Conservation (phyloP, 1,140 invertebrate species). For the Cotesia vestalis region DNA sequence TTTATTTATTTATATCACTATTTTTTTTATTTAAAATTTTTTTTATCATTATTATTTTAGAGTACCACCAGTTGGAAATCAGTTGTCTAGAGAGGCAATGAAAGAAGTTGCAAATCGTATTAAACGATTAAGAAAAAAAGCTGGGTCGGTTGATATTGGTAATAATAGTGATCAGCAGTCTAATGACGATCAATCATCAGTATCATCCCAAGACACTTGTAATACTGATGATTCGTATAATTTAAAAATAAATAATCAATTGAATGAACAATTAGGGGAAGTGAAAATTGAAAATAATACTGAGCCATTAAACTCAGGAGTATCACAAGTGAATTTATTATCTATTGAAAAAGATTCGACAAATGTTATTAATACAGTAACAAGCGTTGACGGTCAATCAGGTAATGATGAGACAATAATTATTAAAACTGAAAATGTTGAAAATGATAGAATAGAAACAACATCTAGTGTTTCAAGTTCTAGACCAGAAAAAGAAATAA, state of each 20-base stretch:
- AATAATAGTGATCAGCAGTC: constrained; percentile 13
- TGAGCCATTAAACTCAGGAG: too few species aligned
- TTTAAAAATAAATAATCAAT: too few species aligned
- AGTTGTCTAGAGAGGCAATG: constrained; percentile 54
- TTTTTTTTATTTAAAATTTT: constrained; percentile 22
- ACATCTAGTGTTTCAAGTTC: neutral
- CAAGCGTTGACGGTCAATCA: neutral
- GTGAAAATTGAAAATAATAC: too few species aligned
- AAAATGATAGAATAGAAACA: neutral
- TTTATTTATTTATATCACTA: constrained; percentile 24
- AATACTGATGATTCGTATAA: too few species aligned
- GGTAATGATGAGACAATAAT: neutral
- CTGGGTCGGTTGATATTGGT: constrained; percentile 20
- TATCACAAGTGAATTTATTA: too few species aligned
- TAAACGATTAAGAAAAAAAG: constrained; percentile 52
- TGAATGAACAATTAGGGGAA: too few species aligned
- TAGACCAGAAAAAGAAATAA: neutral
- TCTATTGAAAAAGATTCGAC: neutral
- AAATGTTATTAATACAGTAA: neutral
- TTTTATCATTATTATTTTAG: constrained; percentile 46
- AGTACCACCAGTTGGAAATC: constrained; percentile 54
- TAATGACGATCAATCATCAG: constrained; percentile 1
- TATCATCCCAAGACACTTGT: neutral
- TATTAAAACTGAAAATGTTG: neutral
- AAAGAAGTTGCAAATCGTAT: constrained; percentile 58